These are phyloP conservation scores for Pangasius larnaudii DNA, from an alignment of 2,797 vertebrate genomes.

Conservation along the genomic window DNA sequence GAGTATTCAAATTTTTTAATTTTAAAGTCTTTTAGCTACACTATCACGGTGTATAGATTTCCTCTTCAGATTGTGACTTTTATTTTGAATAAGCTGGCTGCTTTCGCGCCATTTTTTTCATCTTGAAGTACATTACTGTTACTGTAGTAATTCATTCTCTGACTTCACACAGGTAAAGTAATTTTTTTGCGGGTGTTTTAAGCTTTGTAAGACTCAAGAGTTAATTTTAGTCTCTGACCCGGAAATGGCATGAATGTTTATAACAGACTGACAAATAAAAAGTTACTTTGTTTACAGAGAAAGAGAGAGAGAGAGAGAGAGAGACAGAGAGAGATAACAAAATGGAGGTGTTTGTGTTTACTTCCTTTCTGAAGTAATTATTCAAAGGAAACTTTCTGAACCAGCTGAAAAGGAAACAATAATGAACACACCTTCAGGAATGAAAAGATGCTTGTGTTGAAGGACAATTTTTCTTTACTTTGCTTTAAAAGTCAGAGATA, in stretches of 20 bases:
- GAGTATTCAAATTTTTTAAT: too few species aligned
- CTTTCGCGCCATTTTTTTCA: background rate
- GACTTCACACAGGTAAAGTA: background rate
- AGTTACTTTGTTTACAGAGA: background rate
- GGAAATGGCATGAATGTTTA: background rate
- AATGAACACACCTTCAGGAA: background rate
- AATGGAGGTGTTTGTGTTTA: background rate
- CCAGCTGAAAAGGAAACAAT: background rate
- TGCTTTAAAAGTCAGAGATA: background rate
- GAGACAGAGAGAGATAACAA: background rate
- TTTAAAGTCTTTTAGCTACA: too few species aligned
- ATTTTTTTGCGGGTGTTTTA: background rate
- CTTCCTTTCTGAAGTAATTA: background rate
- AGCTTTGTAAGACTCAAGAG: background rate
- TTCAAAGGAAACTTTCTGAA: too few species aligned
- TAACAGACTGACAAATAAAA: background rate
- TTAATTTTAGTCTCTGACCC: background rate
- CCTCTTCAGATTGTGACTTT: background rate
- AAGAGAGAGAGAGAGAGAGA: too few species aligned
- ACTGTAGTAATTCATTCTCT: too few species aligned
- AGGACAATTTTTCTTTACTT: background rate
- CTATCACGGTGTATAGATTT: too few species aligned
- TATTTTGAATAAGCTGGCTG: background rate
- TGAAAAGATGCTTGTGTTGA: background rate
- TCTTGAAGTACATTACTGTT: too few species aligned